Evolutionary conservation across 2,113 vertebrate genomes (phyloP).

Genomic region (Lepus timidus): DNA sequence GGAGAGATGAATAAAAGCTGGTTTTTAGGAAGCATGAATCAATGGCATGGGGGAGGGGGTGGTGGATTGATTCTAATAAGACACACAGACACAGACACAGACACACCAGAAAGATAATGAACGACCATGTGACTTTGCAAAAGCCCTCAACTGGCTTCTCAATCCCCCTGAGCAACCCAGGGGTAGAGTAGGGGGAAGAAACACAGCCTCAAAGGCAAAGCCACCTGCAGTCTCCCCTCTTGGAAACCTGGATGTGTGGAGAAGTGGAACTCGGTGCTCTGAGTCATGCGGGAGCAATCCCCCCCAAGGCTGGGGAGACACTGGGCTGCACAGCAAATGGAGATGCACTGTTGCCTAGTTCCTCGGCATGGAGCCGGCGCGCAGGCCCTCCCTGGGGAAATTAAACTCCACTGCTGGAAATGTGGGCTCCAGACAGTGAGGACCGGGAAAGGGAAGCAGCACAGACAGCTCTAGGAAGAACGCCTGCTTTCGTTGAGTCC

Average conservation of each 20-base stretch:
- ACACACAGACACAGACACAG: background rate
- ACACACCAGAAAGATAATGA: background rate
- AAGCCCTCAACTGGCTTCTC: background rate
- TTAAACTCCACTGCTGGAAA: background rate
- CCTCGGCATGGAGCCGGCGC: background rate
- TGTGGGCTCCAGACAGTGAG: background rate
- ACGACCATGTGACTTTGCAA: background rate
- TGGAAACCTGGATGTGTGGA: conserved; percentile 37
- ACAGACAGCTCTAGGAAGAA: background rate
- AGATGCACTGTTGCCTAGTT: background rate
- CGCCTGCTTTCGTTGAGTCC: background rate
- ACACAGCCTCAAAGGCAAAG: background rate
- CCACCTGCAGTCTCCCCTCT: conserved; percentile 25
- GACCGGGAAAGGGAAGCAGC: background rate
- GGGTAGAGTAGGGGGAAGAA: background rate
- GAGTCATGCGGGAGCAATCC: background rate
- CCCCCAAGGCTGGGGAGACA: background rate
- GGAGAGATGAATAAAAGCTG: background rate
- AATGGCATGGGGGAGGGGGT: background rate
- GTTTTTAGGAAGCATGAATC: background rate
- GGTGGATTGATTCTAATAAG: background rate
- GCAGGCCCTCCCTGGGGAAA: background rate
- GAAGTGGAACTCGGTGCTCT: background rate
- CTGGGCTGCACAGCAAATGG: accelerated
- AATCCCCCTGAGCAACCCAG: background rate